A percentile compares a stretch with the other conserved stretches of the same genome.
Conservation (phyloP, 2,113 vertebrate species). For the Meriones unguiculatus region DNA sequence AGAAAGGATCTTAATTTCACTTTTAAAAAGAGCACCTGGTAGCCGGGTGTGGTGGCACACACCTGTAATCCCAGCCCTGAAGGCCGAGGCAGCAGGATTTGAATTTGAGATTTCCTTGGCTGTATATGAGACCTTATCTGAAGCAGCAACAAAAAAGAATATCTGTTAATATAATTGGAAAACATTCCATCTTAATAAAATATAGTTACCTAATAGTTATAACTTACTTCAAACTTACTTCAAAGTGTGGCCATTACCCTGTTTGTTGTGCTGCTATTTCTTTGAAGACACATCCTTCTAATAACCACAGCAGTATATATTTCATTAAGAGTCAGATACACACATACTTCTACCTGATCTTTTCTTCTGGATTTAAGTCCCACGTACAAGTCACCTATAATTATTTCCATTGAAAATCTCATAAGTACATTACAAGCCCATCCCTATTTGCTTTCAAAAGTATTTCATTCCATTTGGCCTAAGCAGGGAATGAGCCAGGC, state of each 20-base stretch:
- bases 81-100: neutral
- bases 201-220: neutral
- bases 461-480: neutral
- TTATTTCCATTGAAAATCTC: conserved; percentile 46
- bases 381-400: neutral
- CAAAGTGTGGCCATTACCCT: neutral
- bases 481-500: neutral
- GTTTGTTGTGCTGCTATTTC: neutral
- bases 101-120: neutral
- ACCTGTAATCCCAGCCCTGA: neutral
- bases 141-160: neutral
- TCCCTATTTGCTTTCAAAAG: neutral
- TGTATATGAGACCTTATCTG: neutral
- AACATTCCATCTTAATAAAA: neutral
- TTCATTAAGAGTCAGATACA: conserved; percentile 13
- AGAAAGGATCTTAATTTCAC: neutral
- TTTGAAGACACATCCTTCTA: neutral
- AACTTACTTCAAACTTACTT: neutral
- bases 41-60: neutral
- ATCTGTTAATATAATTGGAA: conserved; percentile 15
- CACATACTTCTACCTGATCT: neutral
- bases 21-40: neutral
- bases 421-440: neutral
- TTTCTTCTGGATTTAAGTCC: conserved; percentile 42
- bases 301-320: neutral